Evolutionary conservation across 37 sponge, comb jelly and placozoan species (phyloP), one percentile per base, ranked within the genome.

Genomic region (Diacarnus erythraeanus): DNA sequence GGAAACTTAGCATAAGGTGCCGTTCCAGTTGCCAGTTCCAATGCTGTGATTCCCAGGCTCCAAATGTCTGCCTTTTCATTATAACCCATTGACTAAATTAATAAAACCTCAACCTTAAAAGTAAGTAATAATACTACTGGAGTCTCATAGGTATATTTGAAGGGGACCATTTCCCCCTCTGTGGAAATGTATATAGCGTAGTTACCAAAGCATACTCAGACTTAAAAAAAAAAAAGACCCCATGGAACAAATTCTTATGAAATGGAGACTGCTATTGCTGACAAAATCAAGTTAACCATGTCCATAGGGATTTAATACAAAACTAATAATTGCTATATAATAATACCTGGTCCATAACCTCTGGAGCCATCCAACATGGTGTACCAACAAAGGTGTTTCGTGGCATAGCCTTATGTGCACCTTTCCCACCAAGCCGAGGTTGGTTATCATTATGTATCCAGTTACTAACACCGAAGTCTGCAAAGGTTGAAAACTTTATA

Each of bases 361-460:
- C 98, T 0, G 98, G 98, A 2, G 98, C 95, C 98, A 98, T 98
- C 98, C 98, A 98, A 58, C 98, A 98, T 0, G 98, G 98, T 5
- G 98, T 98, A 12, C 98, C 98, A 57, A 98, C 98, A 80, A 98
- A 98, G 6, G 98, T 98, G 10, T 73, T 84, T 27, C 98, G 58
- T 6, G 89, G 91, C 31, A 74, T 90, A 43, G 84, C 87, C 64
- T 77, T 61, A 29, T 79, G 81, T 6, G 86, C 72, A 10, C 6
- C 47, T 42, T 72, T 57, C 21, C 75, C 27, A 3, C 72, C 72
- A n/a, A 42, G 72, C 2, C 29, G 72, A 40, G 43, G 72, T 38
- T 75, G 76, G 38, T 21, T 5, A 2, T 83, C 57, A 29, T 91
- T 81, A 40, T 84, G 83, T 33, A 98, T 71, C 84, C 88, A 90